Evolutionary conservation across 2,797 vertebrate species (phyloP).

Genomic region (Molossus alvarezi): DNA sequence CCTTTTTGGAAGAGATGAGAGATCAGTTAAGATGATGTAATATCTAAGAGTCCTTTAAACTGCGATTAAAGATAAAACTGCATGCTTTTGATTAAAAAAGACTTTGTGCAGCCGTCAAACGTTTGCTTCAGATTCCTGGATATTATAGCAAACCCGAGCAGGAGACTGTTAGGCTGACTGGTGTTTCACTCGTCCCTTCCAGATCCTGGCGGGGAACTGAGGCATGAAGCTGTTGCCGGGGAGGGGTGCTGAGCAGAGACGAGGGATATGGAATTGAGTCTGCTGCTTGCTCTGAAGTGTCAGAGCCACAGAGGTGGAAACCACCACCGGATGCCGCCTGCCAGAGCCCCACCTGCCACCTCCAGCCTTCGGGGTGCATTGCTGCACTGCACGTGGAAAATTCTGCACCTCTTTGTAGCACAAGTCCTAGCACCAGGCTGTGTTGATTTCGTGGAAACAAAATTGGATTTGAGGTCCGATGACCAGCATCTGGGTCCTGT

Average conservation of each 20-base stretch:
- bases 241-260: neutral
- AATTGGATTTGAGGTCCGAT: conserved; percentile 8
- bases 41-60: conserved; percentile 39
- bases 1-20: neutral
- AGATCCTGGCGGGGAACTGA: neutral
- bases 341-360: neutral
- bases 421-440: neutral
- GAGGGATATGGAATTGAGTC: neutral
- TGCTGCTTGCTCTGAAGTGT: neutral
- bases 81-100: neutral
- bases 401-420: neutral
- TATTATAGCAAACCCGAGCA: neutral
- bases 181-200: neutral
- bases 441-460: neutral
- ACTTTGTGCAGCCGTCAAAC: neutral
- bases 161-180: neutral
- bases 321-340: neutral
- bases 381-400: neutral
- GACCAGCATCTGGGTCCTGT: too few relatives aligned
- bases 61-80: neutral
- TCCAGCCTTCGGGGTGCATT: neutral
- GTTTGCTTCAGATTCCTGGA: neutral
- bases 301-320: neutral
- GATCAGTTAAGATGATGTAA: neutral
- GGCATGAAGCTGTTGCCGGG: accelerated